phyloP scores from a whole-genome alignment of 2,888 invertebrate species.

The Limnephilus marmoratus region DNA sequence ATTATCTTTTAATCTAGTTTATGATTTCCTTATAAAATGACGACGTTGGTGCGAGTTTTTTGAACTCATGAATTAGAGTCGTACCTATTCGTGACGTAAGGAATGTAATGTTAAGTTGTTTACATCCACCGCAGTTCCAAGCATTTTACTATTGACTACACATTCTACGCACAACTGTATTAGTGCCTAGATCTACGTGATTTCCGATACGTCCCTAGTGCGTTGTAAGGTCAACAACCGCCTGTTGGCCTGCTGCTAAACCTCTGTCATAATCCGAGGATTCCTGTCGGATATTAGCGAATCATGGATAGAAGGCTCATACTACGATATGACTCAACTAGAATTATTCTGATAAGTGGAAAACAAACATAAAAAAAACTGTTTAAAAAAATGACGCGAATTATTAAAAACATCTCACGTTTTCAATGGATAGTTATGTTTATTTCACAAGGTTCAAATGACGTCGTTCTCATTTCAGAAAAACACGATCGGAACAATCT shows the following conservation, averaged over 20 bases:
- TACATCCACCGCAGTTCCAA: background rate
- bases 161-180: background rate
- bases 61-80: background rate
- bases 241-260: background rate
- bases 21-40: background rate
- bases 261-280: background rate
- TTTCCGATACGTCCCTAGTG: constrained; percentile 29
- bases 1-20: background rate
- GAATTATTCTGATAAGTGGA: background rate
- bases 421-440: background rate
- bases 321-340: background rate
- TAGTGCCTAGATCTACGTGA: constrained; percentile 19
- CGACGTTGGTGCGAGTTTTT: background rate
- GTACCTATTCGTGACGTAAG: constrained; percentile 22
- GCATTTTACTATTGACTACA: constrained; percentile 10
- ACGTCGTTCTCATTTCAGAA: constrained; percentile 23
- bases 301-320: background rate
- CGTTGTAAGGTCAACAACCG: constrained; percentile 22
- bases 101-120: background rate
- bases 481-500: constrained; percentile 1
- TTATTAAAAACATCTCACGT: background rate
- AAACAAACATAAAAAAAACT: background rate
- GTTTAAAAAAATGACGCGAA: background rate
- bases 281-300: background rate
- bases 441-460: background rate